phyloP scores from a whole-genome alignment of 2,888 invertebrate genomes.

The Frankliniella intonsa region DNA sequence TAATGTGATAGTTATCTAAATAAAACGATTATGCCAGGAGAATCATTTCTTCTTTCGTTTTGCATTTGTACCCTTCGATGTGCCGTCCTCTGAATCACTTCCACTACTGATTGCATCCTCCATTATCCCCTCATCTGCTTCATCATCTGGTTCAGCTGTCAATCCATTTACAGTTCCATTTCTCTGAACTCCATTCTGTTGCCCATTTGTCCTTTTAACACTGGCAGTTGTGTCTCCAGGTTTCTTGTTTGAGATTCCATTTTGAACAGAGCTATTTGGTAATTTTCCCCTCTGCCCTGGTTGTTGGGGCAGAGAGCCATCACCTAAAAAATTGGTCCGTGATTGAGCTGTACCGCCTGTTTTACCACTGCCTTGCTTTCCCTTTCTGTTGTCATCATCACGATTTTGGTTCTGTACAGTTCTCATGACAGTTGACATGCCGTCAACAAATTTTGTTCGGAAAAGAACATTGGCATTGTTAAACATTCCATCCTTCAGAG shows the following conservation, averaged over 20 bases:
- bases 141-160: not conserved
- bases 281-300: no score
- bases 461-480: constrained; percentile 97
- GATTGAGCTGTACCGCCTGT: not conserved
- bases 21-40: no score
- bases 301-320: not conserved
- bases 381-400: not conserved
- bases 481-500: constrained; percentile 98
- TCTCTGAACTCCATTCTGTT: not conserved
- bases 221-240: no score
- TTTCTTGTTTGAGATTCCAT: not conserved
- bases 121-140: not conserved
- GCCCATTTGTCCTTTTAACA: no score
- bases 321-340: not conserved
- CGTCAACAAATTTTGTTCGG: constrained; percentile 90
- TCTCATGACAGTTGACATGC: constrained; percentile 82
- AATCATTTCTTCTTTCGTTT: no score
- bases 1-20: no score
- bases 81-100: not conserved
- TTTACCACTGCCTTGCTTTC: not conserved
- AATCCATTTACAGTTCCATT: not conserved
- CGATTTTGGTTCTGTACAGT: constrained; percentile 46
- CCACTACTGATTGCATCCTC: not conserved
- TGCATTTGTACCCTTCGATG: no score
- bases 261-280: not conserved